phyloP scores from a whole-genome alignment of 2,113 vertebrate species.

The Hipposideros armiger region DNA sequence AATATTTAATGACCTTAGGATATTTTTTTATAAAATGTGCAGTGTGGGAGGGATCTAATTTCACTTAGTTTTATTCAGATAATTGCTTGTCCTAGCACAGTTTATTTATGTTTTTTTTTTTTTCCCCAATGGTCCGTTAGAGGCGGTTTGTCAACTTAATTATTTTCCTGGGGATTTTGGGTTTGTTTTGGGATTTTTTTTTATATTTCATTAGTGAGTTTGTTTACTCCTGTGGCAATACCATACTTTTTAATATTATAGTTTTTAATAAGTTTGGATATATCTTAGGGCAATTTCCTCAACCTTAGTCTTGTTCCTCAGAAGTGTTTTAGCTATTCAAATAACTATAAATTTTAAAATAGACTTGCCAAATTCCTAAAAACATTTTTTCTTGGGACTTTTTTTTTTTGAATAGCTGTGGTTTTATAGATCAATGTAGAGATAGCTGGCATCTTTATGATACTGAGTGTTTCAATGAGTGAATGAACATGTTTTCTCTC shows the following conservation, averaged over 20 bases:
- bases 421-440: background rate
- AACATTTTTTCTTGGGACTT: background rate
- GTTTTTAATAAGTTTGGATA: background rate
- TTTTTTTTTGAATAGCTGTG: background rate
- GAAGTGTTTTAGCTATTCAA: background rate
- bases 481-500: background rate
- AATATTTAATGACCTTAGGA: background rate
- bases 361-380: background rate
- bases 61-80: background rate
- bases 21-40: background rate
- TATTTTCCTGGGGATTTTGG: no score
- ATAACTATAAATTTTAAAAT: conserved; percentile 1
- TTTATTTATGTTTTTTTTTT: background rate
- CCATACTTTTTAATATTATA: background rate
- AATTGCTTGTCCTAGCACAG: background rate
- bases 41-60: background rate
- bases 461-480: background rate
- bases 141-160: no score
- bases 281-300: background rate
- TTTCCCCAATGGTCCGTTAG: background rate
- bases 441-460: background rate
- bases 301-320: conserved; percentile 20
- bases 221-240: background rate
- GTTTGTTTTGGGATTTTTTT: conserved; percentile 6
- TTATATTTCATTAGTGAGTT: background rate